A percentile compares a stretch with the other conserved stretches of the same genome.
Conservation (phyloP, 2,113 vertebrate genomes). For the Entelurus aequoreus region DNA sequence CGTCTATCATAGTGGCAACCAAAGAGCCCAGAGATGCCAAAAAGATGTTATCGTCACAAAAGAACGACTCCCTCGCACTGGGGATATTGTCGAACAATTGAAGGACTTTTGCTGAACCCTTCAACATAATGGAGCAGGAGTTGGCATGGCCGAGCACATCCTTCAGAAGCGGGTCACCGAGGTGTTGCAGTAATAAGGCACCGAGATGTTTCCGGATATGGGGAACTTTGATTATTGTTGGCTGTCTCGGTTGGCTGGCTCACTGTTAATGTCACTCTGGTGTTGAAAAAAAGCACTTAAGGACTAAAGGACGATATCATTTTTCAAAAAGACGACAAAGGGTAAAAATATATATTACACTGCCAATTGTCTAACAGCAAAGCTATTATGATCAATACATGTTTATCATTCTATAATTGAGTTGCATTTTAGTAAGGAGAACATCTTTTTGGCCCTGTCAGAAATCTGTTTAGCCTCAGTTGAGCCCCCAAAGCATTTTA, state of each 20-base stretch:
- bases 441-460: not conserved
- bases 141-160: not conserved
- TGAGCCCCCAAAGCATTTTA: not conserved
- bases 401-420: not conserved
- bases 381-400: not conserved
- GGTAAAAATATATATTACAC: not conserved
- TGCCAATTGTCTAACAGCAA: not conserved
- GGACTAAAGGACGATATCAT: not conserved
- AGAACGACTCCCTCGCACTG: conserved; percentile 1
- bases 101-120: conserved; percentile 9
- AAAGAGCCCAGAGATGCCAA: not conserved
- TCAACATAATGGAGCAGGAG: conserved; percentile 3
- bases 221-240: not conserved
- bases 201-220: not conserved
- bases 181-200: not conserved
- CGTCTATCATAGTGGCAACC: conserved; percentile 10
- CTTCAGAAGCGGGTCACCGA: not conserved
- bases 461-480: no score
- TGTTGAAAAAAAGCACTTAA: not conserved
- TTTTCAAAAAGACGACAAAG: not conserved
- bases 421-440: not conserved
- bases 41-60: conserved; percentile 8
- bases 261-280: not conserved
- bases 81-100: not conserved
- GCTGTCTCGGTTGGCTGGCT: not conserved